Evolutionary conservation across 2,797 vertebrate genomes (phyloP).

Genomic region (Rhinophrynus dorsalis): DNA sequence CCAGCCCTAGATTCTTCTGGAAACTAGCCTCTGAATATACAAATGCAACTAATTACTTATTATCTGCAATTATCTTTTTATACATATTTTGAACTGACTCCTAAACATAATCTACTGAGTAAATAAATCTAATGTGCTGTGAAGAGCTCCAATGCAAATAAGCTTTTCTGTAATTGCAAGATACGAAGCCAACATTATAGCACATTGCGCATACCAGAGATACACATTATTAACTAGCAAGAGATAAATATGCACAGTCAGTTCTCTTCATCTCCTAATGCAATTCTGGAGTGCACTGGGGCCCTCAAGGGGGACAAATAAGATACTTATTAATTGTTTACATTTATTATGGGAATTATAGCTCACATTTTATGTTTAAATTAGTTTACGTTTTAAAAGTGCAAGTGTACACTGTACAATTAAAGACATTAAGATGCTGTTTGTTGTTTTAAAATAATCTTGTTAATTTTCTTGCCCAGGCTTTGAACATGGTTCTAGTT

Average conservation of each 20-base stretch:
- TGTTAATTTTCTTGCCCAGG: no score
- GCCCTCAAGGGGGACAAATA: conserved; percentile 25
- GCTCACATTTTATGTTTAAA: conserved; percentile 6
- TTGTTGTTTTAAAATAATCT: no score
- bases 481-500: no score
- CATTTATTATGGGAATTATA: conserved; percentile 36
- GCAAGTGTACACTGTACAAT: conserved; percentile 10
- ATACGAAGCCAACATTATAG: conserved; percentile 38
- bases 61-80: conserved; percentile 43
- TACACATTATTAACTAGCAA: conserved; percentile 39
- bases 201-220: conserved; percentile 30
- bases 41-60: conserved; percentile 27
- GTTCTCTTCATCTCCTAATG: conserved; percentile 22
- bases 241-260: conserved; percentile 49
- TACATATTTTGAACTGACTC: conserved; percentile 38
- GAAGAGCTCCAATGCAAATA: conserved; percentile 46
- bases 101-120: conserved; percentile 44
- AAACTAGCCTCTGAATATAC: conserved; percentile 6
- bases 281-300: conserved; percentile 24
- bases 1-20: no score
- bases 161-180: conserved; percentile 48
- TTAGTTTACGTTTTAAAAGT: conserved; percentile 21
- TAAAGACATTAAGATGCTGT: neutral
- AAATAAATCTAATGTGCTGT: conserved; percentile 49
- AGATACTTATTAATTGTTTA: conserved; percentile 49